Base-by-base conservation (phyloP, 2,113 vertebrate genomes). In the Charadrius vociferus region DNA sequence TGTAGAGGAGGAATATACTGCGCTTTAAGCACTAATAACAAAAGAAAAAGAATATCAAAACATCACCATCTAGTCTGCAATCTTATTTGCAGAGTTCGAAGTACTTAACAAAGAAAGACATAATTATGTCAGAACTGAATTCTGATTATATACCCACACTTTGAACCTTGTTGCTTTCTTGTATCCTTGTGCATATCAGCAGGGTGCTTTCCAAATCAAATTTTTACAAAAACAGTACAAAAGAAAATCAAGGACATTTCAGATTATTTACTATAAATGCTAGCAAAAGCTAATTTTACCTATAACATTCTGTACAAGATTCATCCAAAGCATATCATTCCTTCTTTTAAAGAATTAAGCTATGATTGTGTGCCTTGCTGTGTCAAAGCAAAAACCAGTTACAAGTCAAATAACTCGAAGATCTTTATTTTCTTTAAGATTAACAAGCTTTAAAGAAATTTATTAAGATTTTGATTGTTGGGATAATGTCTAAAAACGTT, bases 301-400 rank as follows among this genome's bases (percentile, higher is more conserved):
- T 53, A 7, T 6, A 22, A 53, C 47, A 65, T 71, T 30, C 2
- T 3, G 8, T 19, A 73, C 4, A 53, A 74, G 10, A 30, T 34
- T 81, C 1, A 55, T 27, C 16, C 27, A 72, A 49, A 71, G 3
- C 2, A 36, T 23, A 23, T 43, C 0, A 23, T 26, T 61, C 2
- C 14, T 94, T 26, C 4, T 72, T 55, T 37, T 37, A 63, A 50
- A 62, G 3, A 81, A n/a, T 63, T 59, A 58, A 43, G 4, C 5
- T 43, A 8, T 26, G 20, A 23, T 3, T 59, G 1, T 78, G 4
- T 47, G 24, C 16, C 12, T 59, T 88, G 1, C 63, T 68, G 10
- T 81, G 21, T 4, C 21, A 41, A 74, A 78, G 4, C 6, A 17
- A 91, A 88, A 67, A 4, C 0, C 23, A 47, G 8, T 79, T 59